Conservation (phyloP, 2,888 invertebrate genomes). For the Leptinotarsa rubiginosa region DNA sequence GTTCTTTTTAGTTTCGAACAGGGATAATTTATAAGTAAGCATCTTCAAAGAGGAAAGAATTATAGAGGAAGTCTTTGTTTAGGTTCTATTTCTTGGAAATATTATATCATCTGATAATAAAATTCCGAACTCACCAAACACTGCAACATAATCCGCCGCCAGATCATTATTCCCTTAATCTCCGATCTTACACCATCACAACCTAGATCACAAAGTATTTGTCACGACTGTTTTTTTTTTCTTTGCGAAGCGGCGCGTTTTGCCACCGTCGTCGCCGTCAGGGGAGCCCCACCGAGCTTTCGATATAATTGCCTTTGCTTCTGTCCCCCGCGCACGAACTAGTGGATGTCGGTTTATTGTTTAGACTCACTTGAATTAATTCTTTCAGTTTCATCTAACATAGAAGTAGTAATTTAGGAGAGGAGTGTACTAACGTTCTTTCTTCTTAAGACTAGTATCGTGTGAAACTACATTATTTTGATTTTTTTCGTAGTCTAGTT, state of each 20-base stretch:
- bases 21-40: too few relatives aligned
- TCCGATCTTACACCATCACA: conserved; percentile 9
- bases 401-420: neutral
- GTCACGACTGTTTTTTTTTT: conserved; percentile 10
- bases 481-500: too few relatives aligned
- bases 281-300: conserved; percentile 17
- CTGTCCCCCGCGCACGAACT: neutral
- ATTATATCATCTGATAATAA: too few relatives aligned
- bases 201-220: conserved; percentile 10
- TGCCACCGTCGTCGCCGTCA: neutral
- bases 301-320: conserved; percentile 10
- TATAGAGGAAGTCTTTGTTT: too few relatives aligned
- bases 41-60: too few relatives aligned
- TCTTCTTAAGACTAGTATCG: neutral
- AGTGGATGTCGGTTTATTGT: conserved; percentile 9
- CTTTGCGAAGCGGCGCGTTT: neutral
- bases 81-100: too few relatives aligned
- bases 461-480: too few relatives aligned
- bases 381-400: neutral
- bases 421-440: neutral
- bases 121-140: neutral
- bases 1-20: too few relatives aligned
- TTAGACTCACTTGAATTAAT: neutral
- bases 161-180: conserved; percentile 12
- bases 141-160: conserved; percentile 12